Conservation (phyloP, 2,888 invertebrate genomes). For the Priocnemis perturbator region DNA sequence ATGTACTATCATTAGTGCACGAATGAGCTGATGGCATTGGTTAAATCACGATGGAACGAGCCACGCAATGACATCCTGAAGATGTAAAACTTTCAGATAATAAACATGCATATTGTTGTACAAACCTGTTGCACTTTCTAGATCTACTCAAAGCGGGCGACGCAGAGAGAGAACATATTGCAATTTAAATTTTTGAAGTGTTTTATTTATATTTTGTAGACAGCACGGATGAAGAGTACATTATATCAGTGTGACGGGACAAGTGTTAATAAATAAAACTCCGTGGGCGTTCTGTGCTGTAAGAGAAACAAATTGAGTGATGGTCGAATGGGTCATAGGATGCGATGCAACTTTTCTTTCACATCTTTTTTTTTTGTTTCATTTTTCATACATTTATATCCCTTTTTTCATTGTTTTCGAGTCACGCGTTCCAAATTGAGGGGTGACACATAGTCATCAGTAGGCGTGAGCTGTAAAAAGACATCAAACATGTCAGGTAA, state of each 20-base stretch:
- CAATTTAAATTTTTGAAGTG: conserved; percentile 61
- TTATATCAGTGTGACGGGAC: conserved; percentile 52
- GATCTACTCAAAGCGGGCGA: background rate
- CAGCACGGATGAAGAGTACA: conserved; percentile 58
- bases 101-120: conserved; percentile 74
- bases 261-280: conserved; percentile 65
- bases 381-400: conserved; percentile 52
- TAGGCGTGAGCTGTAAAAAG: conserved; percentile 69
- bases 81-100: conserved; percentile 72
- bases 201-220: conserved; percentile 60
- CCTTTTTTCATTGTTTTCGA: conserved; percentile 52
- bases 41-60: conserved; percentile 43
- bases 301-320: conserved; percentile 36
- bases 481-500: background rate
- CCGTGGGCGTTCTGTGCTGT: conserved; percentile 56
- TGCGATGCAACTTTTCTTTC: conserved; percentile 38
- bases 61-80: conserved; percentile 59
- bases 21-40: conserved; percentile 28
- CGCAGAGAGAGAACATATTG: conserved; percentile 33
- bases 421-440: conserved; percentile 57
- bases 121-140: conserved; percentile 36
- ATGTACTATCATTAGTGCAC: background rate
- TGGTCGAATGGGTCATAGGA: conserved; percentile 37
- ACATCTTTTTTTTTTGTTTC: conserved; percentile 39
- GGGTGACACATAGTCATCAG: conserved; percentile 67